A percentile compares a stretch with the other conserved stretches of the same genome.
Conservation (phyloP, 1,140 invertebrate genomes). For the Drosophila seguyi region DNA sequence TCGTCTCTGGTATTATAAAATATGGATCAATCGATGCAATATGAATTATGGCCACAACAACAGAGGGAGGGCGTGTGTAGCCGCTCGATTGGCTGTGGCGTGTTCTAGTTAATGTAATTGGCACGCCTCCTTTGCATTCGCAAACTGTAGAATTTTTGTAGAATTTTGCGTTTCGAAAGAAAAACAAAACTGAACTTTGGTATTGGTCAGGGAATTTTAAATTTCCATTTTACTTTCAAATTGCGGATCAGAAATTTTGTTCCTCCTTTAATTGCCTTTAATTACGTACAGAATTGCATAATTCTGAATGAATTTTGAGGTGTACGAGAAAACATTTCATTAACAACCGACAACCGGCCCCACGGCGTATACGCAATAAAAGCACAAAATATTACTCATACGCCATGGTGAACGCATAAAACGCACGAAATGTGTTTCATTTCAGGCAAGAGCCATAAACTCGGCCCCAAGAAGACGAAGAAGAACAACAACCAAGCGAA, state of each 20-base stretch:
- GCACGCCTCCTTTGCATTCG: slow-evolving; percentile 44
- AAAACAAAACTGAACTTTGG: neutral
- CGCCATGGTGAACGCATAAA: slow-evolving; percentile 50
- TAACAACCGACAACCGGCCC: slow-evolving; percentile 9
- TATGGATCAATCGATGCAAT: slow-evolving; percentile 71
- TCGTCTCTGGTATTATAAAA: slow-evolving; percentile 49
- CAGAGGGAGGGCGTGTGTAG: neutral
- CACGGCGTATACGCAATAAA: slow-evolving; percentile 52
- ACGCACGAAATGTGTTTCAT: slow-evolving; percentile 72
- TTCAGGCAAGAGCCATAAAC: slow-evolving; percentile 63
- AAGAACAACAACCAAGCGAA: slow-evolving; percentile 1
- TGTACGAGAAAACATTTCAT: slow-evolving; percentile 16
- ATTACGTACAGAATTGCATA: slow-evolving; percentile 5
- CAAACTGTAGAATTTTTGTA: slow-evolving; percentile 2
- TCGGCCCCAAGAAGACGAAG: slow-evolving; percentile 10
- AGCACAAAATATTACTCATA: slow-evolving; percentile 53
- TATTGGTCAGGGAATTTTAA: neutral
- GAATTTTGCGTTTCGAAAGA: neutral
- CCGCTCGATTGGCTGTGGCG: slow-evolving; percentile 33
- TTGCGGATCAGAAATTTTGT: neutral
- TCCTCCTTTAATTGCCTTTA: slow-evolving; percentile 1
- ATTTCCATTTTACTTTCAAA: neutral
- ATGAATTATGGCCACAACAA: slow-evolving; percentile 37
- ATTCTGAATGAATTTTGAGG: slow-evolving; percentile 17
- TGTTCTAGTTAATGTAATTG: slow-evolving; percentile 66